Conservation (phyloP, 2,113 vertebrate genomes). For the Lasiurus borealis region DNA sequence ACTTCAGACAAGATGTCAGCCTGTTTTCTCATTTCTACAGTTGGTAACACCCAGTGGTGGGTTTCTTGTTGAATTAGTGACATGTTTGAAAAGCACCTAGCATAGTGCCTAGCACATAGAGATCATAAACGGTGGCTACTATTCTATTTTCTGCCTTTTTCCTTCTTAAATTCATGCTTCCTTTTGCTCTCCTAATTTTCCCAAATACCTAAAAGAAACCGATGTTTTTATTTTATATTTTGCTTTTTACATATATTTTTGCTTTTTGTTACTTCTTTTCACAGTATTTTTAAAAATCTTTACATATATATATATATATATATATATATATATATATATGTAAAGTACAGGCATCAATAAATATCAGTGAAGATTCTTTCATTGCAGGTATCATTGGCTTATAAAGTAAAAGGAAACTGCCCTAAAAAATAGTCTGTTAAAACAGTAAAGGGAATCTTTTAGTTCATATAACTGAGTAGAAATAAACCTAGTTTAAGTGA, state of each 20-base stretch:
- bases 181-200: constrained; percentile 11
- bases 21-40: neutral
- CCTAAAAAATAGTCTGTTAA: neutral
- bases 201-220: neutral
- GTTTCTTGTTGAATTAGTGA: neutral
- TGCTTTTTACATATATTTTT: neutral
- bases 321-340: neutral
- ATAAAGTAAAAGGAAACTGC: neutral
- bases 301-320: neutral
- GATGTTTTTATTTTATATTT: neutral
- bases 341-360: neutral
- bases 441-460: constrained; percentile 15
- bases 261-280: neutral
- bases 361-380: neutral
- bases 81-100: neutral
- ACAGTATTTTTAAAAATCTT: too few relatives aligned
- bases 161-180: neutral
- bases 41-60: neutral
- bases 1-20: neutral
- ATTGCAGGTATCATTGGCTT: neutral
- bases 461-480: neutral
- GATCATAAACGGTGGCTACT: neutral
- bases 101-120: constrained; percentile 34
- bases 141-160: neutral
- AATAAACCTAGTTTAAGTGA: neutral